Conservation (phyloP, 2,888 invertebrate genomes). For the Synanthedon formicaeformis region DNA sequence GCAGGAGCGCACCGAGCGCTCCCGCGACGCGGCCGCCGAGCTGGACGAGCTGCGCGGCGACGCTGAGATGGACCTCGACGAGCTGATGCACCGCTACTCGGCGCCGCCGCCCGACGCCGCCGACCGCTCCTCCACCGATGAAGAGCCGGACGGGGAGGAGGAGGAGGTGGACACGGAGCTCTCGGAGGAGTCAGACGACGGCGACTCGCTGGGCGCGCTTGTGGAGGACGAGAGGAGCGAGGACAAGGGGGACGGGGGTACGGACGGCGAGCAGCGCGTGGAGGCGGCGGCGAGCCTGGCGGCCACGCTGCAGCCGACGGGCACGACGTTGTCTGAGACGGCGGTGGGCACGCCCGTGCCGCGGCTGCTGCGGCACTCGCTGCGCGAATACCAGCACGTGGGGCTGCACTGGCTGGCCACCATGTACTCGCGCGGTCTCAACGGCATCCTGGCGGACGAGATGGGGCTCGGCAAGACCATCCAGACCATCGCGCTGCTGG, state of each 20-base stretch:
- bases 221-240: conserved; percentile 14
- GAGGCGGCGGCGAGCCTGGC: conserved; percentile 95
- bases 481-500: conserved; percentile 94
- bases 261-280: conserved; percentile 76
- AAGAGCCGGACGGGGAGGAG: conserved; percentile 23
- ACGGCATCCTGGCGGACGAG: conserved; percentile 96
- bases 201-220: conserved; percentile 17
- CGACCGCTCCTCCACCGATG: conserved; percentile 26
- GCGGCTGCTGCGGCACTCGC: conserved; percentile 87
- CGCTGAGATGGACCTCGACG: conserved; percentile 85
- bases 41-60: conserved; percentile 83
- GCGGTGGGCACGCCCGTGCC: conserved; percentile 94
- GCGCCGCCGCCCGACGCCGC: conserved; percentile 14
- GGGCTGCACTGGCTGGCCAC: conserved; percentile 98
- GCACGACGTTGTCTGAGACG: conserved; percentile 95
- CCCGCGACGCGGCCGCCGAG: conserved; percentile 72
- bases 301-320: conserved; percentile 97
- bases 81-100: conserved; percentile 80
- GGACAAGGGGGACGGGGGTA: conserved; percentile 30
- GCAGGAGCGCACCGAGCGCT: conserved; percentile 75
- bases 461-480: conserved; percentile 98
- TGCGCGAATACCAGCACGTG: conserved; percentile 97
- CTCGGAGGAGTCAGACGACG: conserved; percentile 21
- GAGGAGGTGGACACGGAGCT: conserved; percentile 28
- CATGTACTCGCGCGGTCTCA: conserved; percentile 93